phyloP scores from a whole-genome alignment of 2,113 vertebrate genomes.

The Xiphophorus hellerii region DNA sequence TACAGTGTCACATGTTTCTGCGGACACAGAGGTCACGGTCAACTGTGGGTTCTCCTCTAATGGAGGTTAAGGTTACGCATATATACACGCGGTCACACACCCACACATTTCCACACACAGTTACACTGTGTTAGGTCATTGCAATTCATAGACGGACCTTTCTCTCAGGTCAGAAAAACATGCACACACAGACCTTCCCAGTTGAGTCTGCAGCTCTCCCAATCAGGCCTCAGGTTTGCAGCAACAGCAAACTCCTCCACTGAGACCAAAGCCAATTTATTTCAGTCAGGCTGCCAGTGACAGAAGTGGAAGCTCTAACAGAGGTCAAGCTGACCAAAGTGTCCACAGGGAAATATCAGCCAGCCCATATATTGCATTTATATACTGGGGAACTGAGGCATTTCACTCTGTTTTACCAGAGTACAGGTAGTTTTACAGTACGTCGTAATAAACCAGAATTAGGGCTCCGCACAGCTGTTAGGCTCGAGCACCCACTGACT shows the following conservation, averaged over 20 bases:
- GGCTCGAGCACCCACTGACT: not conserved
- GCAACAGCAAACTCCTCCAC: constrained; percentile 59
- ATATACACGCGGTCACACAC: not conserved
- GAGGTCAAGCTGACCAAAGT: constrained; percentile 73
- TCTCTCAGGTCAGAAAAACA: constrained; percentile 48
- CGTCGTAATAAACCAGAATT: constrained; percentile 36
- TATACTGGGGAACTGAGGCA: constrained; percentile 51
- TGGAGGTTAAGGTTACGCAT: constrained; percentile 14
- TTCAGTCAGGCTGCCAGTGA: constrained; percentile 71
- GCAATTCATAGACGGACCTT: constrained; percentile 45
- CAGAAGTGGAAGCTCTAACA: constrained; percentile 74
- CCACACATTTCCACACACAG: constrained; percentile 14
- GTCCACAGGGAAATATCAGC: constrained; percentile 68
- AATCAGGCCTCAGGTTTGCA: constrained; percentile 62
- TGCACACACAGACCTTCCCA: constrained; percentile 21
- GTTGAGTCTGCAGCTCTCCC: constrained; percentile 48
- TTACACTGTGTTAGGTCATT: constrained; percentile 41
- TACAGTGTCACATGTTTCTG: constrained; percentile 13
- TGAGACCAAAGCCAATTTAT: constrained; percentile 78
- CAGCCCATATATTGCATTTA: constrained; percentile 59
- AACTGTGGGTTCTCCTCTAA: constrained; percentile 24
- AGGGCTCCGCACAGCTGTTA: constrained; percentile 22
- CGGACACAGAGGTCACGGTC: constrained; percentile 33
- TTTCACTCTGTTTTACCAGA: constrained; percentile 30
- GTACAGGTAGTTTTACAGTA: constrained; percentile 55